phyloP scores from a whole-genome alignment of 2,113 vertebrate species.

The Pelobates fuscus region DNA sequence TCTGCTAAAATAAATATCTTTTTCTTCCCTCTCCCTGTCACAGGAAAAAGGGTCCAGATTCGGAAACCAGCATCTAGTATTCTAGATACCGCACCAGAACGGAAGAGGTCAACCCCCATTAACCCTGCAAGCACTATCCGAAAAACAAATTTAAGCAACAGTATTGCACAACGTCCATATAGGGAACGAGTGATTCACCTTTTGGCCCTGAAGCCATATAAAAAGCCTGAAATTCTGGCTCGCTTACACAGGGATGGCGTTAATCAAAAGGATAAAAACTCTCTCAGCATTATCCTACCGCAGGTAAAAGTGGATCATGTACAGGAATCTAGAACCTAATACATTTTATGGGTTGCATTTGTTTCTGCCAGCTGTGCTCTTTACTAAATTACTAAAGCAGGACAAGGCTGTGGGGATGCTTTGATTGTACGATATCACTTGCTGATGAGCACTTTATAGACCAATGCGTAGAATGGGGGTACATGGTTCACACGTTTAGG shows the following conservation, averaged over 20 bases:
- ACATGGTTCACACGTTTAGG: no score
- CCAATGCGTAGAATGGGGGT: no score
- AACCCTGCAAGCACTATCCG: conserved; percentile 83
- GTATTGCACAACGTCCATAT: conserved; percentile 78
- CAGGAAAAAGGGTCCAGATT: conserved; percentile 81
- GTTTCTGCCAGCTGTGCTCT: no score
- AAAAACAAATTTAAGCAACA: conserved; percentile 71
- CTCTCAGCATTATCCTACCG: conserved; percentile 67
- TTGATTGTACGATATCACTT: no score
- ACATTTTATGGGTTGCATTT: no score
- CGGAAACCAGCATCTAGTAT: conserved; percentile 75
- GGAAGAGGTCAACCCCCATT: conserved; percentile 83
- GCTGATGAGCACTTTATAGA: no score
- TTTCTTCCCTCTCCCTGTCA: conserved; percentile 1
- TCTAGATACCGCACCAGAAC: conserved; percentile 76
- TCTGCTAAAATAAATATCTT: no score
- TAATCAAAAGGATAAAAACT: conserved; percentile 82
- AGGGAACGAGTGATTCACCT: conserved; percentile 87
- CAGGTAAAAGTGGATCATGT: conserved; percentile 64
- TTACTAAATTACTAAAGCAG: no score
- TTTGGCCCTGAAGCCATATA: conserved; percentile 84
- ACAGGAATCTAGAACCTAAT: background rate
- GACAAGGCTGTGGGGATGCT: no score
- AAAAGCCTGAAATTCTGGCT: conserved; percentile 88
- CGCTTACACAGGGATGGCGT: conserved; percentile 85